Evolutionary conservation across 2,888 invertebrate genomes (phyloP).

Genomic region (Drosophila eohydei): DNA sequence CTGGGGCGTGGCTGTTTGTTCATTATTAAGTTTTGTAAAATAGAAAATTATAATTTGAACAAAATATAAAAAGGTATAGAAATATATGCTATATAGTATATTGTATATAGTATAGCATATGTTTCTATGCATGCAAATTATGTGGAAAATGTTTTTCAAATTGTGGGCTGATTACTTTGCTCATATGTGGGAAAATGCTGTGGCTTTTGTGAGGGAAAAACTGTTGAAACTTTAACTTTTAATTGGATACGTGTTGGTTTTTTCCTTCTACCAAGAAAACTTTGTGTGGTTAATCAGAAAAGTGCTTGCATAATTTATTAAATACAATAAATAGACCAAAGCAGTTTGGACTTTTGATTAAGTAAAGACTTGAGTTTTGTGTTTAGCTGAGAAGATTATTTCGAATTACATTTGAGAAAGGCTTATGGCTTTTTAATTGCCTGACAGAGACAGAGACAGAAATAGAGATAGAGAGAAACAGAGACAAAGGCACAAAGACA

Average conservation of each 20-base stretch:
- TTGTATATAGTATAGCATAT: neutral
- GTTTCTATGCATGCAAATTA: slow-evolving; percentile 40
- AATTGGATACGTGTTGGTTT: slow-evolving; percentile 30
- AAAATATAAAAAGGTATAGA: neutral
- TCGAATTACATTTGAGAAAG: neutral
- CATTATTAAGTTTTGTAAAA: slow-evolving; percentile 32
- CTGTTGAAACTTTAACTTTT: slow-evolving; percentile 35
- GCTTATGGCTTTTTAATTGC: no score
- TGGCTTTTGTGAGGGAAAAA: slow-evolving; percentile 2
- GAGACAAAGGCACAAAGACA: no score
- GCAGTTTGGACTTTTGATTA: neutral
- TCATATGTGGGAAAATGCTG: slow-evolving; percentile 29
- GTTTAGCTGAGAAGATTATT: neutral
- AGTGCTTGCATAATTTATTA: slow-evolving; percentile 12
- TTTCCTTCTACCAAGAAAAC: slow-evolving; percentile 1
- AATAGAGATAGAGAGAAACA: no score
- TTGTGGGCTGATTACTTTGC: slow-evolving; percentile 50
- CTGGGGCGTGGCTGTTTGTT: slow-evolving; percentile 21
- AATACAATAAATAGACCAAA: slow-evolving; percentile 3
- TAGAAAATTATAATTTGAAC: slow-evolving; percentile 34
- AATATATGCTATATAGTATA: neutral
- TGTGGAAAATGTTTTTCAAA: slow-evolving; percentile 32
- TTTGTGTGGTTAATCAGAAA: slow-evolving; percentile 27
- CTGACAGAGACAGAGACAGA: no score
- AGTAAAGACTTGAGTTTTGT: neutral